Base-by-base conservation (phyloP, 2,797 vertebrate genomes). In the Etheostoma perlongum region DNA sequence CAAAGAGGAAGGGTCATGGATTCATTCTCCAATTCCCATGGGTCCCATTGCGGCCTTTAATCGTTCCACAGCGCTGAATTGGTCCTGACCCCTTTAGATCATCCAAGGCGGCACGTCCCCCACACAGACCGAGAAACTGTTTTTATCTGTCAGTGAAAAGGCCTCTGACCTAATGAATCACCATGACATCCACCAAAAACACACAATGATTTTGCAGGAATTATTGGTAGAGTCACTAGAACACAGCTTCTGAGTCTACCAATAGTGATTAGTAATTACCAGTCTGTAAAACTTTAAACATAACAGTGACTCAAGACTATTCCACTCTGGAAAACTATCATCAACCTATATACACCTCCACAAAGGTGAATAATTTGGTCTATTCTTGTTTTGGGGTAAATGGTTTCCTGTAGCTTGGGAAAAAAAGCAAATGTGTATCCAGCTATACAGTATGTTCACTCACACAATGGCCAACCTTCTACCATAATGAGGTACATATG, bases 11-110 rank as follows among this genome's bases (percentile, higher is more conserved):
- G 49, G 88, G 90, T 85, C 78, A 83, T 23, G 49, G 76, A 87
- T 74, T 81, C 84, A 85, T 80, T 85, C 66, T 49, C 62, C 67
- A 85, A 87, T 42, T 86, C 90, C 83, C 89, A 55, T 48, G 82
- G 75, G 89, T 51, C 79, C 67, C 61, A 74, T 83, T 78, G 72
- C 15, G 19, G 51, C 46, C 67, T 85, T 78, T 71, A 62, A 74
- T 60, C 42, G 18, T 88, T 88, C 85, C 83, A 68, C 16, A 30
- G 67, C 2, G 2, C 82, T 84, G 69, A 78, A 47, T 79, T 44
- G 67, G 67, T 55, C 63, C 48, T 74, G 76, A 81, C 79, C 83
- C 71, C 40, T 81, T 81, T 47, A 74, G 73, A 75, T 88, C 76
- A 64, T 82, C 79, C 78, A 25, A 67, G 69, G 64, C 9, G 52